A percentile compares a stretch with the other conserved stretches of the same genome.
These are phyloP conservation scores for Halocaridina rubra DNA, from an alignment of 2,888 invertebrate genomes.

Conservation along the genomic window DNA sequence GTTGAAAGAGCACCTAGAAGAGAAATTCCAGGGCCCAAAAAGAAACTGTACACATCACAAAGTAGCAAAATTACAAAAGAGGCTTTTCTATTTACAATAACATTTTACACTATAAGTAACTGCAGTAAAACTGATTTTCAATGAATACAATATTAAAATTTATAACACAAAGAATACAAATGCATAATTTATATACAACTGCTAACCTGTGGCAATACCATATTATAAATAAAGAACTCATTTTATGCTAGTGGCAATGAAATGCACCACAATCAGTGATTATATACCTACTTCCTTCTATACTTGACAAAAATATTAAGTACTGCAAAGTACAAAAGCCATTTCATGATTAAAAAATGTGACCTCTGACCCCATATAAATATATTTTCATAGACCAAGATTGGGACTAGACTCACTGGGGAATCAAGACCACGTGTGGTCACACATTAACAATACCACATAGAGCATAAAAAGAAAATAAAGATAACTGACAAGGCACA, in stretches of 20 bases:
- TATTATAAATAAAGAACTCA: neutral
- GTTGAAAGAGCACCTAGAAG: slow-evolving; percentile 2
- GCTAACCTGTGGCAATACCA: slow-evolving; percentile 22
- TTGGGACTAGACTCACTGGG: slow-evolving; percentile 45
- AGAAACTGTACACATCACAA: slow-evolving; percentile 43
- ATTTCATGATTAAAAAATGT: neutral
- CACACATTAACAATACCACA: neutral
- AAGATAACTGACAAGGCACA: slow-evolving; percentile 48
- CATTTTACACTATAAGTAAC: slow-evolving; percentile 3
- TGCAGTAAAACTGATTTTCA: slow-evolving; percentile 16
- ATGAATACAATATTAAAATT: neutral
- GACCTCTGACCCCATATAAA: neutral
- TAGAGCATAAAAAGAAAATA: neutral
- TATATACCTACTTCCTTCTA: neutral
- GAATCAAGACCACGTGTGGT: slow-evolving; percentile 7
- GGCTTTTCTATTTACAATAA: slow-evolving; percentile 42
- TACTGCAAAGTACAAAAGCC: neutral
- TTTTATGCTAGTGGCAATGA: neutral
- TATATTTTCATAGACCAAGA: slow-evolving; percentile 7
- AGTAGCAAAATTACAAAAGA: slow-evolving; percentile 60
- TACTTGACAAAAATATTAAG: neutral
- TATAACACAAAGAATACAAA: slow-evolving; percentile 45
- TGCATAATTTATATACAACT: slow-evolving; percentile 44
- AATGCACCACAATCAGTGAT: neutral
- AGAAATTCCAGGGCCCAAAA: neutral